Percentiles rank a stretch among this genome's conserved stretches.
Conservation (phyloP, 2,888 invertebrate genomes). For the Diaperis boleti region DNA sequence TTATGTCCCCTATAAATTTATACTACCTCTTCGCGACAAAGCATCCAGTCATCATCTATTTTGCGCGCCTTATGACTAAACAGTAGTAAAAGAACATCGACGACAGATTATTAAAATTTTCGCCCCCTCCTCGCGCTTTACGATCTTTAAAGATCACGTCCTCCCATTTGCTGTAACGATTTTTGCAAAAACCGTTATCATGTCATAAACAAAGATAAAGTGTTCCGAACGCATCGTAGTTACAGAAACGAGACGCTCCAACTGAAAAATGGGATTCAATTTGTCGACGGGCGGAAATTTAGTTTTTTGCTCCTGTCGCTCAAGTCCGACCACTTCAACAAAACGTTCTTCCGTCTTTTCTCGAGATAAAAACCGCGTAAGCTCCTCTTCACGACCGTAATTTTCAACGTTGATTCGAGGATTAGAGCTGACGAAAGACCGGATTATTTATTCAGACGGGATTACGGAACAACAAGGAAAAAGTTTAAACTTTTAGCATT, state of each 20-base stretch:
- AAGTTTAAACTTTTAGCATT: constrained; percentile 56
- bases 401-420: constrained; percentile 13
- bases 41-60: no score
- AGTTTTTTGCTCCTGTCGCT: constrained; percentile 51
- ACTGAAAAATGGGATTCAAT: constrained; percentile 59
- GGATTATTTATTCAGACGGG: constrained; percentile 30
- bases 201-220: constrained; percentile 49
- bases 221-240: constrained; percentile 34
- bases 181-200: constrained; percentile 41
- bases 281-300: constrained; percentile 58
- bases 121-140: constrained; percentile 3
- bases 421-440: constrained; percentile 8
- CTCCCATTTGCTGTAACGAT: constrained; percentile 10
- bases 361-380: constrained; percentile 35
- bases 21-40: no score
- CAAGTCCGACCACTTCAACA: constrained; percentile 35
- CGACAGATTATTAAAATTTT: constrained; percentile 21
- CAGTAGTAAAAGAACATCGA: neutral
- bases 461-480: constrained; percentile 20
- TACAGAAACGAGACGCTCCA: constrained; percentile 46
- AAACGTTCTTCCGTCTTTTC: constrained; percentile 17
- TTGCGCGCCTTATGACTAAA: no score
- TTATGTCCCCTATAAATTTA: no score
- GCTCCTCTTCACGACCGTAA: constrained; percentile 18
- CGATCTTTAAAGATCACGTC: neutral